Base-by-base conservation (phyloP, 2,888 invertebrate genomes). In the Euplagia quadripunctaria region DNA sequence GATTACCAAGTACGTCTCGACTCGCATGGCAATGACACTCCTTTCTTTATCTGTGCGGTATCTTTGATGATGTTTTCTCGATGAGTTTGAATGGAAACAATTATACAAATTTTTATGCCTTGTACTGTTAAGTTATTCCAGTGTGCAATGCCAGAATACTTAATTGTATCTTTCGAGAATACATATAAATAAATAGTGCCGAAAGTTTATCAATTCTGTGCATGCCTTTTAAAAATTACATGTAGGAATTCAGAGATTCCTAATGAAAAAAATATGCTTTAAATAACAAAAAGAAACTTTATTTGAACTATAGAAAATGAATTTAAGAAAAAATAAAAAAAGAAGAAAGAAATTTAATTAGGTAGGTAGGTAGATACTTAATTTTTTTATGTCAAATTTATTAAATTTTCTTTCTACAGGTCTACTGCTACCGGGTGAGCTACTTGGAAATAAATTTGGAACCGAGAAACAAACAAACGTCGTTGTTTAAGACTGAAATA, bases 1-100 rank as follows among this genome's bases (percentile, higher is more conserved):
- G 85, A 88, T 90, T 89, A 88, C 82, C 75, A 46, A 68, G 66
- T 78, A 67, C 63, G 79, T 77, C 82, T 79, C 75, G 76, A 78
- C 76, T 80, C 78, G 73, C 73, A 76, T 77, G 79, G 75, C 82
- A 80, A 77, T 81, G 80, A 80, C 79, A 72, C 80, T 80, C 74
- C 79, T 83, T 82, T 84, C 83, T 83, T 84, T 83, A 80, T 84
- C 83, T 74, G 49, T 51, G 79, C 82, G 81, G 77, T 73, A 70
- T 72, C 70, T 83, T 80, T 78, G 76, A 77, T 77, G 63, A 72
- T 71, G 64, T 73, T 70, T 58, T 63, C 61, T 67, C 20, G 43
- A 42, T 71, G 46, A 64, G 31, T 75, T 70, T 74, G 71, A 71
- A 76, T 75, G 55, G 70, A 80, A 78, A 82, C 71, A 74, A 68